Percentiles rank a stretch among this genome's conserved stretches.
These are phyloP conservation scores for Melanotaenia parkinsoni DNA, from an alignment of 2,797 vertebrate genomes.

Conservation along the genomic window DNA sequence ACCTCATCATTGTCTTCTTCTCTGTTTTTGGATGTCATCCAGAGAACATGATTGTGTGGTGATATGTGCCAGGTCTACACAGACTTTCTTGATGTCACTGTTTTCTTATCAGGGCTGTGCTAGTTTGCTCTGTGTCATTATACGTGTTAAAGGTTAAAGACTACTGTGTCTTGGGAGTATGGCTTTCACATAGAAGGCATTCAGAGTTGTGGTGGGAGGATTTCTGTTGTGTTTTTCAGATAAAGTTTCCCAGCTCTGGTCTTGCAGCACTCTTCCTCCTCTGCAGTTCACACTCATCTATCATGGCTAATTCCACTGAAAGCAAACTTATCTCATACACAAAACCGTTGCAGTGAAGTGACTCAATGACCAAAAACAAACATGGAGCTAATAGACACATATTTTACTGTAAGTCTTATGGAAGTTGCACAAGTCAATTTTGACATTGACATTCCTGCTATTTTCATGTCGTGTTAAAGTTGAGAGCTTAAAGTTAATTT, in stretches of 20 bases:
- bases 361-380: background rate
- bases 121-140: slow-evolving; percentile 43
- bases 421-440: slow-evolving; percentile 6
- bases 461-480: background rate
- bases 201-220: slow-evolving; percentile 12
- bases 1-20: background rate
- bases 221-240: background rate
- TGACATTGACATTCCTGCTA: background rate
- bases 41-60: slow-evolving; percentile 9
- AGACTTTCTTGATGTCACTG: slow-evolving; percentile 16
- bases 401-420: background rate
- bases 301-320: slow-evolving; percentile 3
- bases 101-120: slow-evolving; percentile 52
- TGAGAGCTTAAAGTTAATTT: background rate
- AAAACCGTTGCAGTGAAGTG: slow-evolving; percentile 10
- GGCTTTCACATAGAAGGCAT: slow-evolving; percentile 1
- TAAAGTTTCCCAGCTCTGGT: background rate
- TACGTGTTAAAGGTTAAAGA: slow-evolving; percentile 54
- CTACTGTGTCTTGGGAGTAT: slow-evolving; percentile 9
- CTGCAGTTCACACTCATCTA: slow-evolving; percentile 17
- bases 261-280: slow-evolving; percentile 15
- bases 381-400: background rate
- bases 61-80: slow-evolving; percentile 13
- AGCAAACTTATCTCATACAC: slow-evolving; percentile 13
- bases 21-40: background rate